Percentiles rank a stretch among this genome's conserved stretches.
Conservation (phyloP, 53 echinoderm and acorn worm genomes). For the Holothuria leucospilota region DNA sequence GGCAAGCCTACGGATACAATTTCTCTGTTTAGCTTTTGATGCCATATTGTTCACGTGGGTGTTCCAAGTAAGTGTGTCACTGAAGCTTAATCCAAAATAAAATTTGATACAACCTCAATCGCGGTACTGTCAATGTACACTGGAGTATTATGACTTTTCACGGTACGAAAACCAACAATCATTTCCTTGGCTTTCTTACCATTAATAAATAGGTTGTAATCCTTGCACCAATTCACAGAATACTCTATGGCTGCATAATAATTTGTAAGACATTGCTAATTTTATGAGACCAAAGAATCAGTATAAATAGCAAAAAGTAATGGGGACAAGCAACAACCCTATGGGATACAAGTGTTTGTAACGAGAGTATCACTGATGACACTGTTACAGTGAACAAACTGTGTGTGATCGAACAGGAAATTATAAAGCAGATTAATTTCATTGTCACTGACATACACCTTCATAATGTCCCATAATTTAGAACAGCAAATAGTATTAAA, state of each 20-base stretch:
- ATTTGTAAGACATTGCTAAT: too few species aligned
- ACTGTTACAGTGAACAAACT: slow-evolving; percentile 17
- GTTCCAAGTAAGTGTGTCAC: background rate
- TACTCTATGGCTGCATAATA: too few species aligned
- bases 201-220: too few species aligned
- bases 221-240: too few species aligned
- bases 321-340: slow-evolving; percentile 20
- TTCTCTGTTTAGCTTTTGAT: background rate
- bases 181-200: too few species aligned
- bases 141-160: too few species aligned
- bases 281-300: background rate
- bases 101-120: background rate
- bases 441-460: background rate
- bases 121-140: too few species aligned
- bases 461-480: background rate
- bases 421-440: background rate
- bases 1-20: background rate
- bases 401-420: slow-evolving; percentile 12
- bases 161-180: too few species aligned
- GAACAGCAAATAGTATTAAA: slow-evolving; percentile 7
- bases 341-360: slow-evolving; percentile 4
- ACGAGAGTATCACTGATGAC: background rate
- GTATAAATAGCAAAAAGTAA: slow-evolving; percentile 18
- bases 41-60: background rate
- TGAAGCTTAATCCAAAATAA: background rate